Percentiles rank a stretch among this genome's conserved stretches.
These are phyloP conservation scores for Paragorgia papillata DNA, from an alignment of 92 coral and sea anemone species.

Conservation along the genomic window DNA sequence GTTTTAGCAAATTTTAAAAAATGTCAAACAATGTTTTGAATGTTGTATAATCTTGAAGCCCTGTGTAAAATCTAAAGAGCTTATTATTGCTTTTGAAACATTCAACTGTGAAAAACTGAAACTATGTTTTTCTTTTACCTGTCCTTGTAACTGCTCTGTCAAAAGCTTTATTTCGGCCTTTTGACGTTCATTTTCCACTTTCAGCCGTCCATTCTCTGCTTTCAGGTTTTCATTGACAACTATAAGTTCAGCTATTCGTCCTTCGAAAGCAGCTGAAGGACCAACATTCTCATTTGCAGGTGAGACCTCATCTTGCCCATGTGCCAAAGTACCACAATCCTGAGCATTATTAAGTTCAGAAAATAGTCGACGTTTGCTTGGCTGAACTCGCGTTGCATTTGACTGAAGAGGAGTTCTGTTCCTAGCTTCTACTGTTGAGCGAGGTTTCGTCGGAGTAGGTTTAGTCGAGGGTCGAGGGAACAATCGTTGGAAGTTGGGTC, in stretches of 20 bases:
- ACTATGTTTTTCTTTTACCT: constrained; percentile 16
- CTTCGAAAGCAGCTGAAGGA: constrained; percentile 9
- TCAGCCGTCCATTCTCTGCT: constrained; percentile 41
- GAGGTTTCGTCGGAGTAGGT: constrained; percentile 31
- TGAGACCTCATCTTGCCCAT: constrained; percentile 4
- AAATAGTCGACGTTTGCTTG: constrained; percentile 43
- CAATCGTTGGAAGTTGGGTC: constrained; percentile 42
- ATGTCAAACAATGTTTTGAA: constrained; percentile 53
- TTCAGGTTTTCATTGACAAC: constrained; percentile 44
- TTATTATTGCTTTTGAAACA: constrained; percentile 56
- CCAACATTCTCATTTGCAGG: constrained; percentile 36
- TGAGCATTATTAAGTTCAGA: constrained; percentile 23
- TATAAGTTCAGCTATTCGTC: constrained; percentile 35
- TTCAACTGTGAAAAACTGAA: constrained; percentile 49
- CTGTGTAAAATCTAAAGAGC: constrained; percentile 60
- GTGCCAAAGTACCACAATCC: background rate
- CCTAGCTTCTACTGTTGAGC: constrained; percentile 33
- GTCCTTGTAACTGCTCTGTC: constrained; percentile 46
- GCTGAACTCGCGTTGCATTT: background rate
- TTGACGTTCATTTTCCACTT: constrained; percentile 30
- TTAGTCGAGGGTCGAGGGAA: constrained; percentile 28
- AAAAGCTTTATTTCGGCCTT: constrained; percentile 54
- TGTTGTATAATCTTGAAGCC: constrained; percentile 58
- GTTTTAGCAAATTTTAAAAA: too few species aligned
- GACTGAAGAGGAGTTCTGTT: constrained; percentile 21